Base-by-base conservation (phyloP, 2,113 vertebrate species). In the Brachyhypopomus occidentalis region DNA sequence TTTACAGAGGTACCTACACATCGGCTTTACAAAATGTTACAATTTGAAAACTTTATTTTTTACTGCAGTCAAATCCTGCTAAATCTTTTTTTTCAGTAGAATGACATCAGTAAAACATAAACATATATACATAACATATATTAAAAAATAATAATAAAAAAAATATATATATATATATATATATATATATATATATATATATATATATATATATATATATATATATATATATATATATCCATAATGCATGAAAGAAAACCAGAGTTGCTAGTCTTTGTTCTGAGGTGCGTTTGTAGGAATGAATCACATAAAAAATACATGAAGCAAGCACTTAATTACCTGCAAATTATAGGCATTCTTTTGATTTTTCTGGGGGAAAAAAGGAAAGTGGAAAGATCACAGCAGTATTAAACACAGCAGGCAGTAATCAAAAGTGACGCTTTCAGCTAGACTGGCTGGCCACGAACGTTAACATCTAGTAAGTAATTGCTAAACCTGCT, bases 331-430 rank as follows among this genome's bases (percentile, higher is more conserved):
- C 19, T 22, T 17, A 63, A 63, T 55, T 58, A 78, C 71, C 58
- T 64, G 17, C 41, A 80, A 72, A 80, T 62, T n/a, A 73, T 19
- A 11, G 23, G 30, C 62, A 64, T 64, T 64, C 62, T 14, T 64
- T 34, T 19, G 27, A 30, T 64, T 64, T 27, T 14, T 64, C 17
- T 9, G 27, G 60, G 60, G 30, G 27, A 59, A 79, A 78, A 16
- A 52, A 62, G 45, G 66, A 16, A 38, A 62, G 60, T 23, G 6
- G 8, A 34, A 5, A n/a, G 23, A 23, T 25, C 45, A 81, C 64
- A 58, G 52, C 8, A 41, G n/a, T 19, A 30, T 48, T 60, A 79
- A 17, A 41, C 5, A 0, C 5, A 58, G 16, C 36, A 48, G 23
- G 25, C 41, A 67, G 72, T 34, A 41, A 69, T 8, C 64, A 69